phyloP scores from a whole-genome alignment of 64 coral and sea anemone genomes.

The Catalaphyllia jardinei region DNA sequence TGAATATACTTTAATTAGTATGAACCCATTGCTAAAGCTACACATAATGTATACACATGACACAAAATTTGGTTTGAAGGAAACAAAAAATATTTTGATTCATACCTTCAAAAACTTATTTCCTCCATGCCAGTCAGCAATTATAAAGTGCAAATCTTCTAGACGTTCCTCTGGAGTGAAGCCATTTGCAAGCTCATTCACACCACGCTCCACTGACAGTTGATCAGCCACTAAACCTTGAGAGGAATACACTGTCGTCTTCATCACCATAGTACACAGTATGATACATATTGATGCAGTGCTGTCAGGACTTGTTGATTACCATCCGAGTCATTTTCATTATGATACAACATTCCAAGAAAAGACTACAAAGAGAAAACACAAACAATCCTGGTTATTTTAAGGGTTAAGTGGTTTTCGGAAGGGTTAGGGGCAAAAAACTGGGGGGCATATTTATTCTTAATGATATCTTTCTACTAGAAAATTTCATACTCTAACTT shows the following conservation, averaged over 20 bases:
- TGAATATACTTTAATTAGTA: too few species aligned
- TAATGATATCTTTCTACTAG: too few species aligned
- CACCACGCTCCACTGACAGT: conserved; percentile 43
- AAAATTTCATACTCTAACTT: too few species aligned
- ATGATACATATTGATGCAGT: conserved; percentile 43
- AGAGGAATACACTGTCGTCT: conserved; percentile 35
- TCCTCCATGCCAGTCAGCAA: conserved; percentile 49
- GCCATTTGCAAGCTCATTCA: conserved; percentile 47
- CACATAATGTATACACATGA: too few species aligned
- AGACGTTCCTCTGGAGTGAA: conserved; percentile 39
- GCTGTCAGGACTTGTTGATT: conserved; percentile 44
- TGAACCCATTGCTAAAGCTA: too few species aligned
- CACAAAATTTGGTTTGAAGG: too few species aligned
- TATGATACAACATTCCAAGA: conserved; percentile 50
- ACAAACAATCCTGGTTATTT: background rate
- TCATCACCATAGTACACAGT: conserved; percentile 30
- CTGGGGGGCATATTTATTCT: too few species aligned
- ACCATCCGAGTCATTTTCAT: conserved; percentile 49
- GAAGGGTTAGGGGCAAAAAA: too few species aligned
- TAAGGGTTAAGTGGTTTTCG: too few species aligned
- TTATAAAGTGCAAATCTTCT: conserved; percentile 27
- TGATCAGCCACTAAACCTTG: conserved; percentile 56
- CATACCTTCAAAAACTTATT: conserved; percentile 36
- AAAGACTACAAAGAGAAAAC: conserved; percentile 28
- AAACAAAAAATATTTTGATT: too few species aligned